phyloP scores from a whole-genome alignment of 2,888 invertebrate species.

The Pristionchus exspectatus region DNA sequence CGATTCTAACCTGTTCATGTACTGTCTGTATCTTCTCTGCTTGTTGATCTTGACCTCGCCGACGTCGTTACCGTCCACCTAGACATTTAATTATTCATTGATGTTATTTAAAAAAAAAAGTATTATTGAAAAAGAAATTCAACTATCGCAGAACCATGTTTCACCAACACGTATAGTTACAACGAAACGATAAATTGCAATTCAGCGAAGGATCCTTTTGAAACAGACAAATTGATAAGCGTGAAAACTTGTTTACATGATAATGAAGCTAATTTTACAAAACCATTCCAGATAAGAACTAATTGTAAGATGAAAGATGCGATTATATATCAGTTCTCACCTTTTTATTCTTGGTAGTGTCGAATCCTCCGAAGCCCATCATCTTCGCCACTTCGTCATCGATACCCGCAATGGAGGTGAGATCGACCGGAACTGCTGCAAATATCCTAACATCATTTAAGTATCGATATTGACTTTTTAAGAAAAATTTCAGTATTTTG shows the following conservation, averaged over 20 bases:
- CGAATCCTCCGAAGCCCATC: slow-evolving; percentile 97
- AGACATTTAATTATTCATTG: background rate
- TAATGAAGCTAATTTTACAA: no score
- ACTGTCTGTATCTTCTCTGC: slow-evolving; percentile 96
- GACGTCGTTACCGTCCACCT: slow-evolving; percentile 91
- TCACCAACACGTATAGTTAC: background rate
- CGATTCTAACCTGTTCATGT: slow-evolving; percentile 90
- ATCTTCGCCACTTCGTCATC: slow-evolving; percentile 80
- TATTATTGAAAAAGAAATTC: background rate
- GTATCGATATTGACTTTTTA: background rate
- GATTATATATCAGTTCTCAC: slow-evolving; percentile 64
- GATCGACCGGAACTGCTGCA: slow-evolving; percentile 56
- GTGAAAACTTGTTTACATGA: no score
- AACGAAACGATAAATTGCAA: background rate
- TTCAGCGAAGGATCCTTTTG: background rate
- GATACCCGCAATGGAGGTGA: slow-evolving; percentile 58
- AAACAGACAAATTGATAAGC: no score
- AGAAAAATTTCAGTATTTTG: background rate
- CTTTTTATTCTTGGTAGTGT: slow-evolving; percentile 87
- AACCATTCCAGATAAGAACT: background rate
- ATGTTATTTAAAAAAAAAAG: background rate
- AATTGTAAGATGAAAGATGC: background rate
- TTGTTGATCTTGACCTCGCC: slow-evolving; percentile 96
- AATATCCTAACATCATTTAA: background rate
- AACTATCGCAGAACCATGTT: slow-evolving; percentile 83